Evolutionary conservation across 2,113 vertebrate genomes (phyloP).

Genomic region (Arenaria interpres): DNA sequence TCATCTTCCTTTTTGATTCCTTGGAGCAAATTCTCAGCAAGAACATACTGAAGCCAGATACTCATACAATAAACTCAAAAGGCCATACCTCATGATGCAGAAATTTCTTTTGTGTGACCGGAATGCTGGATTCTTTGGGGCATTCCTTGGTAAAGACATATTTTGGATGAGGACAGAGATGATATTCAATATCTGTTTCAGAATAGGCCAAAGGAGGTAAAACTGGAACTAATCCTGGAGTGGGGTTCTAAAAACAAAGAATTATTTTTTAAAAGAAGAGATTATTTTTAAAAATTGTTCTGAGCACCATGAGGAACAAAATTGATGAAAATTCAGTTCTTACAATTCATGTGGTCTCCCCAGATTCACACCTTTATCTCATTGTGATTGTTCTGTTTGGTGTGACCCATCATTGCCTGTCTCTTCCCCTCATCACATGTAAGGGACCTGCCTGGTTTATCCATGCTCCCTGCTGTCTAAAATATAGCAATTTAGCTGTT

Average conservation of each 20-base stretch:
- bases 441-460: not conserved
- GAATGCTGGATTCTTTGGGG: slow-evolving; percentile 55
- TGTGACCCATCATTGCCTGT: not conserved
- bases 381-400: not conserved
- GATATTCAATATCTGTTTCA: slow-evolving; percentile 83
- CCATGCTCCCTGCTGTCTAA: not conserved
- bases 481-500: not conserved
- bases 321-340: not conserved
- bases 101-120: slow-evolving; percentile 77
- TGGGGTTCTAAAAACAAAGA: slow-evolving; percentile 82
- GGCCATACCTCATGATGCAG: slow-evolving; percentile 77
- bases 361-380: not conserved
- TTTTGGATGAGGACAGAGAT: slow-evolving; percentile 86
- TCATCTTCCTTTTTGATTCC: not conserved
- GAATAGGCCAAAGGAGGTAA: slow-evolving; percentile 78
- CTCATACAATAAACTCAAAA: not conserved
- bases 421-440: not conserved
- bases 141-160: slow-evolving; percentile 68
- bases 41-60: not conserved
- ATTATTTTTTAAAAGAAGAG: not conserved
- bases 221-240: slow-evolving; percentile 80
- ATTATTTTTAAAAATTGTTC: not conserved
- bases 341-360: not conserved
- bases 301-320: not conserved
- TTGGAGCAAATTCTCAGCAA: not conserved